Evolutionary conservation across 1,140 invertebrate genomes (phyloP).

Genomic region (Helicoverpa zea): DNA sequence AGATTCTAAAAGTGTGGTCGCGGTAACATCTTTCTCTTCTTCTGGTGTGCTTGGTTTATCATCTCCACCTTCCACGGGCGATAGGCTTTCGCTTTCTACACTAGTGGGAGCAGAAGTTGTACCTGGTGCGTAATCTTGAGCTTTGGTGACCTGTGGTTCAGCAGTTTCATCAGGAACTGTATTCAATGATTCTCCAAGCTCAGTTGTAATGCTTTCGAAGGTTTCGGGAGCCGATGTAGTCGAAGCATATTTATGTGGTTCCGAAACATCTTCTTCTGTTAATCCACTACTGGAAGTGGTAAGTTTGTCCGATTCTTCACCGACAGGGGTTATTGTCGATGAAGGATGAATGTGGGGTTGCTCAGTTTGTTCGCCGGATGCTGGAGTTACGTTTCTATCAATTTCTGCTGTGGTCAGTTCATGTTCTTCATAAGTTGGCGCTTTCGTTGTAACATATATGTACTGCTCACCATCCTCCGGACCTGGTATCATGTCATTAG

Average conservation of each 20-base stretch:
- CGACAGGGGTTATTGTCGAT: not conserved
- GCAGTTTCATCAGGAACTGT: slow-evolving; percentile 35
- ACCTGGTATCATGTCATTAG: slow-evolving; percentile 61
- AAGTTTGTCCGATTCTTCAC: slow-evolving; percentile 3
- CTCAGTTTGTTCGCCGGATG: not conserved
- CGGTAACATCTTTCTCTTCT: not conserved
- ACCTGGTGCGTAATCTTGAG: slow-evolving; percentile 3
- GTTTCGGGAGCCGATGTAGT: slow-evolving; percentile 2
- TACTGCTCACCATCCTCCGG: slow-evolving; percentile 56
- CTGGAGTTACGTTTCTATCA: slow-evolving; percentile 9
- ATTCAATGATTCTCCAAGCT: slow-evolving; percentile 19
- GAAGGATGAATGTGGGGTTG: not conserved
- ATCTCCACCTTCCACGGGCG: not conserved
- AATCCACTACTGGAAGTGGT: slow-evolving; percentile 12
- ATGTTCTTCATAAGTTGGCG: not conserved
- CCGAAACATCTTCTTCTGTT: slow-evolving; percentile 21
- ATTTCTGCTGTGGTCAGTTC: slow-evolving; percentile 12
- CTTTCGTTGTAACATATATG: slow-evolving; percentile 23
- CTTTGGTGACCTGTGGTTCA: slow-evolving; percentile 4
- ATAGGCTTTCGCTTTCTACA: slow-evolving; percentile 2
- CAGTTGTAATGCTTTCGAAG: slow-evolving; percentile 18
- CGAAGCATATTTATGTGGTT: not conserved
- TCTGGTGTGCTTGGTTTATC: not conserved
- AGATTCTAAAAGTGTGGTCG: not conserved
- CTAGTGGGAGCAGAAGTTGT: not conserved